A percentile compares a stretch with the other conserved stretches of the same genome.
Evolutionary conservation across 2,888 invertebrate genomes (phyloP).

Genomic region (Portevinia maculata): DNA sequence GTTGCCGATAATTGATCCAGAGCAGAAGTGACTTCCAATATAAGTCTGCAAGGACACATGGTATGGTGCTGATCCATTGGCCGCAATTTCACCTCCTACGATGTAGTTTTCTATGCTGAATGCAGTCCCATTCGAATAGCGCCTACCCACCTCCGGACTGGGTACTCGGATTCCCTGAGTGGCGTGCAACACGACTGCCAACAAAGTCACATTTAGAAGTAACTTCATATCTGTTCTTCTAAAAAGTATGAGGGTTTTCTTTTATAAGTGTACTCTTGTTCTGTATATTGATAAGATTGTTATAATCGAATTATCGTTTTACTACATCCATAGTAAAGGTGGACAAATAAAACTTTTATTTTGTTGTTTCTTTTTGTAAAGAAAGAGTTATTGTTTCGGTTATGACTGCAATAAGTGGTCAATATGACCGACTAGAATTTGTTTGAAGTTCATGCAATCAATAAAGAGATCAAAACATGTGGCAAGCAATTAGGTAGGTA

Average conservation of each 20-base stretch:
- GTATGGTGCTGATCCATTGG: slow-evolving; percentile 78
- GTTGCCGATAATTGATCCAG: slow-evolving; percentile 79
- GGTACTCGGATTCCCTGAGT: slow-evolving; percentile 31
- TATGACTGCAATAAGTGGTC: slow-evolving; percentile 23
- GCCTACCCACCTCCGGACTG: not conserved
- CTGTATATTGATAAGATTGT: slow-evolving; percentile 32
- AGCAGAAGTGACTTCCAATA: slow-evolving; percentile 80
- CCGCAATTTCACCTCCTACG: slow-evolving; percentile 77
- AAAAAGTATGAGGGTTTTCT: slow-evolving; percentile 20
- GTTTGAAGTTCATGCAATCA: not conserved
- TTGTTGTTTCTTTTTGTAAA: not conserved
- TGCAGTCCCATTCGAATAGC: not conserved
- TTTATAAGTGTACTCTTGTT: slow-evolving; percentile 51
- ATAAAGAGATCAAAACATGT: not conserved
- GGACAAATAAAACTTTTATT: slow-evolving; percentile 37
- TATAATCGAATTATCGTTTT: slow-evolving; percentile 40
- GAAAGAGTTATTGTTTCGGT: slow-evolving; percentile 1
- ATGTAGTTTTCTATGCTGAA: slow-evolving; percentile 74
- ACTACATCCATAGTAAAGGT: not conserved
- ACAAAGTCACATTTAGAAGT: slow-evolving; percentile 23
- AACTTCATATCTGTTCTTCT: slow-evolving; percentile 52
- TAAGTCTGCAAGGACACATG: slow-evolving; percentile 80
- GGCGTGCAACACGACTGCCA: slow-evolving; percentile 26
- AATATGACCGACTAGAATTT: slow-evolving; percentile 11
- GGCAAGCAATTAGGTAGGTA: too few relatives aligned